These are phyloP conservation scores for Sycophila texana DNA, from an alignment of 2,888 invertebrate genomes.

Conservation along the genomic window DNA sequence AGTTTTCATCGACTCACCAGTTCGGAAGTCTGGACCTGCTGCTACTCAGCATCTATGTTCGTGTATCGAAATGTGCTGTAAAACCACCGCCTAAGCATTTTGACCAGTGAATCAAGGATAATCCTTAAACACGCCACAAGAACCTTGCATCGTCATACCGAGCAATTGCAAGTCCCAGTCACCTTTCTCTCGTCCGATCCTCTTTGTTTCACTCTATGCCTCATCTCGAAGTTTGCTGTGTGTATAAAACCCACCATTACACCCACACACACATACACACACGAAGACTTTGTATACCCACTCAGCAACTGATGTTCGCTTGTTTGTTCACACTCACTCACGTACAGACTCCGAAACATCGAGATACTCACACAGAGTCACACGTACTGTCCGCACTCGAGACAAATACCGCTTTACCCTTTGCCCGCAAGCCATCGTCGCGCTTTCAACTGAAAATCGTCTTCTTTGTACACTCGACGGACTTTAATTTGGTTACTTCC, in stretches of 20 bases:
- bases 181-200: constrained; percentile 14
- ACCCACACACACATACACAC: constrained; percentile 57
- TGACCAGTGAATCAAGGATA: constrained; percentile 6
- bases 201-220: constrained; percentile 52
- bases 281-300: constrained; percentile 14
- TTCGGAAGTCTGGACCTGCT: constrained; percentile 13
- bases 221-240: constrained; percentile 42
- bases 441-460: constrained; percentile 9
- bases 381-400: constrained; percentile 68
- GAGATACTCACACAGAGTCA: constrained; percentile 12
- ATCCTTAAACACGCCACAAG: constrained; percentile 10
- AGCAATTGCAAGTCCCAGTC: no score
- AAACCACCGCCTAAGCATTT: constrained; percentile 36
- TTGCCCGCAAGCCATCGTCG: constrained; percentile 12
- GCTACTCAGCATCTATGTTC: constrained; percentile 20
- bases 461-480: neutral
- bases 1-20: neutral
- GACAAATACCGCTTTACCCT: constrained; percentile 71
- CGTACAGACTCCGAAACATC: neutral
- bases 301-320: constrained; percentile 74
- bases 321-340: constrained; percentile 67
- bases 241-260: constrained; percentile 59
- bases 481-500: no score
- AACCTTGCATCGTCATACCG: constrained; percentile 26
- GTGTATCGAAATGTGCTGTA: constrained; percentile 42